Evolutionary conservation across 2,113 vertebrate species (phyloP), one percentile per base, ranked within the genome.

Genomic region (Thymallus thymallus): DNA sequence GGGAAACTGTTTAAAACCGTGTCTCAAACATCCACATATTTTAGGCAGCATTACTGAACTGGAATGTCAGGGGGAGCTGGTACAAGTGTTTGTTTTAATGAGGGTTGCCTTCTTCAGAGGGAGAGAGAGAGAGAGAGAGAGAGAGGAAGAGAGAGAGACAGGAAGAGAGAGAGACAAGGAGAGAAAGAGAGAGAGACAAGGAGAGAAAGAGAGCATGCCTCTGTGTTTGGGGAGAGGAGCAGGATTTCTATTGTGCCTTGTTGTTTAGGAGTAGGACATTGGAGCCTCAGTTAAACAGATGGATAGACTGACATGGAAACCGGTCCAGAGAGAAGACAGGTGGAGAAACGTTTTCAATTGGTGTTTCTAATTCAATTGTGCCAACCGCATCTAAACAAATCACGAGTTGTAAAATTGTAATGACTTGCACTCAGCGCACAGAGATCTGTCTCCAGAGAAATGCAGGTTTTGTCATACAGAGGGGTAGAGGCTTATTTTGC

Each of bases 241-340:
- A 26, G 69, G 68, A 75, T 76, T 64, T 68, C 71, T 77, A 76
- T 77, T 73, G 75, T 48, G 65, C 62, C 73, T 73, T 77, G 77
- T 82, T 79, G 51, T 72, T 67, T 29, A 45, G 69, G 72, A 73
- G 73, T 41, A 48, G 9, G 62, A 78, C 67, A 62, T 56, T 23
- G 68, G 48, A 75, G 30, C 24, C 69, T 22, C 58, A 75, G 75
- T 24, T 51, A 72, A 84, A 80, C 87, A 88, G 84, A 91, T 84
- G 84, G 82, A 90, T 82, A 68, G 76, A 70, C 79, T 79, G 83
- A 84, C 79, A 82, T 41, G 48, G 68, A 70, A 72, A 81, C 55
- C 18, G 72, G 74, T 81, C 81, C 69, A 72, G 71, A 79, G 82
- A 81, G 79, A 73, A 84, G 77, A 83, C 81, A 91, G 88, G 87